A percentile compares a stretch with the other conserved stretches of the same genome.
Conservation (phyloP, 2,113 vertebrate species). For the Dunckerocampus dactyliophorus region DNA sequence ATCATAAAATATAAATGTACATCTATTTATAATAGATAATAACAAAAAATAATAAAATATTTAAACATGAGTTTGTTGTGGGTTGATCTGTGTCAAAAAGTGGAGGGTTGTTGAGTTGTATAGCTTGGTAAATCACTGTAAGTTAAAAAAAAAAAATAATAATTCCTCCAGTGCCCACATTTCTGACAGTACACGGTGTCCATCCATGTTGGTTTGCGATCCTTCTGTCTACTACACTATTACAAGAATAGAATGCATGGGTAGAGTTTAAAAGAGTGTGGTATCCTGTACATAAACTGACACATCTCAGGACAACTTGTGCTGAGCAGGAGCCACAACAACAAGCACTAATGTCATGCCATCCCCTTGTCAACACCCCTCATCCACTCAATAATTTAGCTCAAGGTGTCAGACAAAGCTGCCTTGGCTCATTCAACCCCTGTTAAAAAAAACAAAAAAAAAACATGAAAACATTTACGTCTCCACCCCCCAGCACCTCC, state of each 20-base stretch:
- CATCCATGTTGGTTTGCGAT: background rate
- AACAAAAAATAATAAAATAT: too few species aligned
- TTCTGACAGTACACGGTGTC: background rate
- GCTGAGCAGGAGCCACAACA: conserved; percentile 68
- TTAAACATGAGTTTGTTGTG: too few species aligned
- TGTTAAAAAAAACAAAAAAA: conserved; percentile 53
- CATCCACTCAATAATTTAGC: conserved; percentile 72
- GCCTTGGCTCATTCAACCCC: conserved; percentile 65
- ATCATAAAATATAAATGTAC: too few species aligned
- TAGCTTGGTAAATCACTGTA: too few species aligned
- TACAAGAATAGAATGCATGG: background rate
- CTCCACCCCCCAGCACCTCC: conserved; percentile 43
- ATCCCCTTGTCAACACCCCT: conserved; percentile 48
- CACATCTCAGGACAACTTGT: conserved; percentile 40
- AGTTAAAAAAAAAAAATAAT: too few species aligned
- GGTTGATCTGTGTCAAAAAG: too few species aligned
- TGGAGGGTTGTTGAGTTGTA: too few species aligned
- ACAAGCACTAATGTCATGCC: conserved; percentile 69
- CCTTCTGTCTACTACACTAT: background rate
- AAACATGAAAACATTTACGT: conserved; percentile 41
- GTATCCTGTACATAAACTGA: background rate
- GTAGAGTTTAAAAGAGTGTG: too few species aligned
- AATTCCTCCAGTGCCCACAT: too few species aligned
- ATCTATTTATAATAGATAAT: too few species aligned
- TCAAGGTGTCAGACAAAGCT: conserved; percentile 77